Evolutionary conservation across 1,140 invertebrate species (phyloP), one percentile per base, ranked within the genome.

Genomic region (Drosophila novamexicana): DNA sequence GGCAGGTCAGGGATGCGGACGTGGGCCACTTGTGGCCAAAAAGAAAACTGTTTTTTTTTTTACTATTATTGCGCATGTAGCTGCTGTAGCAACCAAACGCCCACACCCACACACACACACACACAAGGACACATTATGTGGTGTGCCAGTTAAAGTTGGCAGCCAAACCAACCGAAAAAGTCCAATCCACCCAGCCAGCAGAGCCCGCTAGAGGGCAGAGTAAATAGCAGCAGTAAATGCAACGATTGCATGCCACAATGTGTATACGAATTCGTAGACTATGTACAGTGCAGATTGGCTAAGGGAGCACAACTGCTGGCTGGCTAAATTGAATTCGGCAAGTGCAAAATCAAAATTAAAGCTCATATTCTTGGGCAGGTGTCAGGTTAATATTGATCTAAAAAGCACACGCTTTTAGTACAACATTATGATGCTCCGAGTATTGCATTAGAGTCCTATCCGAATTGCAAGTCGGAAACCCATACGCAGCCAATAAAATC

Each of bases 211-310:
- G 61, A 56, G 37, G 10, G 37, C 50, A 37, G 34, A 63, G 72
- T 71, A 75, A 75, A 75, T 75, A 64, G 59, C 58, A 44, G 72
- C 54, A 70, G 22, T 22, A 22, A 74, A 75, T 70, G 72, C 72
- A 75, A 44, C 59, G 69, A 12, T 71, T 57, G 61, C 68, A 71
- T 65, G 68, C 68, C 68, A 71, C 68, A 54, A 50, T 64, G 49
- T 57, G 37, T 64, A 49, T 50, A 63, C 42, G 42, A 39, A 45
- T 40, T 49, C 14, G 22, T 40, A 39, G n/a, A 10, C 10, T 16
- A 36, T 12, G 6, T 32, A 73, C 54, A 72, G 61, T 69, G n/a
- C 16, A 45, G 1, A 10, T 6, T 45, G 32, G 22, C 14, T 36
- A 36, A 12, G 40, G 5, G 10, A n/a, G 9, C 6, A 29, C 22